Percentiles rank a stretch among this genome's conserved stretches.
These are phyloP conservation scores for Ptychoptera albimana DNA, from an alignment of 2,888 invertebrate species.

Conservation along the genomic window DNA sequence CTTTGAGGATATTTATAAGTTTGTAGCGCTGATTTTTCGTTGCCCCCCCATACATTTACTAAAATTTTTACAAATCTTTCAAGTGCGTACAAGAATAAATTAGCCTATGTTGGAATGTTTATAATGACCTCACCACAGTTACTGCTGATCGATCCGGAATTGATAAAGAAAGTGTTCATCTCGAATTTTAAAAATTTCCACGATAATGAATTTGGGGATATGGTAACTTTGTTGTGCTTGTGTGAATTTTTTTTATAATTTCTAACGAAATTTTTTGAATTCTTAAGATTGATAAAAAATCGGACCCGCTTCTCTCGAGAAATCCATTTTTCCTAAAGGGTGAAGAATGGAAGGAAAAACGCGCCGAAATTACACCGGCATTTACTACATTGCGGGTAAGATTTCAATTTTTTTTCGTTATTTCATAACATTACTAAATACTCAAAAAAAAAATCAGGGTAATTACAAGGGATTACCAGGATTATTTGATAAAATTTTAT, in stretches of 20 bases:
- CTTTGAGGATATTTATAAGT: constrained; percentile 27
- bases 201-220: constrained; percentile 9
- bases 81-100: not conserved
- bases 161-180: constrained; percentile 20
- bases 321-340: constrained; percentile 19
- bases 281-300: constrained; percentile 9
- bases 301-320: constrained; percentile 15
- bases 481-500: too few species aligned
- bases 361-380: constrained; percentile 14
- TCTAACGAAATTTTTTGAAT: too few species aligned
- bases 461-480: too few species aligned
- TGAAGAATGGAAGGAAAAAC: constrained; percentile 17
- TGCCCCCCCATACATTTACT: too few species aligned
- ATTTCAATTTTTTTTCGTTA: too few species aligned
- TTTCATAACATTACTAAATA: not conserved
- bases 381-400: constrained; percentile 28
- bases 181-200: constrained; percentile 17
- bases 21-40: constrained; percentile 7
- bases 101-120: constrained; percentile 21
- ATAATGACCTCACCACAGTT: constrained; percentile 14
- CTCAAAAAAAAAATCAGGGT: too few species aligned
- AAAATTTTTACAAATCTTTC: not conserved
- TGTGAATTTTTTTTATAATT: too few species aligned
- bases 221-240: constrained; percentile 2
- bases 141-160: constrained; percentile 17